Evolutionary conservation across 2,113 vertebrate species (phyloP), one percentile per base, ranked within the genome.

Genomic region (Australoheros scitulus): DNA sequence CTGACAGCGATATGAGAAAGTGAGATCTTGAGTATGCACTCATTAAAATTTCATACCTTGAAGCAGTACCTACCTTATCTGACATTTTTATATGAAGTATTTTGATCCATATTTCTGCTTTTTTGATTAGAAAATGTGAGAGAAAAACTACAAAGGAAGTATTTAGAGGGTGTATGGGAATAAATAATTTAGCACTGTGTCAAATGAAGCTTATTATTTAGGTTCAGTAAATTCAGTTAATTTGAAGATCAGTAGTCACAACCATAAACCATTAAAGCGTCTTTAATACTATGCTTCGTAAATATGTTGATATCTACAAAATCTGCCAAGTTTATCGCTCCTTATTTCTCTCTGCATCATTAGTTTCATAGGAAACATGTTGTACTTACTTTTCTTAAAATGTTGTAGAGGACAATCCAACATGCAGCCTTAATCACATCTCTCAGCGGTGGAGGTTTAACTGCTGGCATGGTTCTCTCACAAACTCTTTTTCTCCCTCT

Each of bases 341-440:
- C 9, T 18, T 50, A 18, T 36, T 59, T 1, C 13, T 76, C 11
- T 61, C 11, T 78, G 22, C 10, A 43, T 24, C 8, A 18, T 1
- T 1, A 52, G 11, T 17, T 58, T 74, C 7, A 3, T 24, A 58
- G 17, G 6, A 90, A 87, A 61, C 3, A 52, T 55, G 36, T 60
- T 32, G 5, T 83, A 91, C 93, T 94, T 80, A 94, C 93, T 3
- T 81, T 52, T 84, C 43, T 81, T 59, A 24, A 7, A 60, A 82
- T 55, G 14, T 22, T 81, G 63, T 77, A 20, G 77, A 13, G 34
- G n/a, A 10, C 1, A 6, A 32, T 84, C 55, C 80, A 76, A n/a
- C 32, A 76, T 77, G 22, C 18, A 70, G 55, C 32, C 32, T 34
- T 6, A 34, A 34, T 34, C 32, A 34, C 32, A 34, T 34, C 32